Conservation (phyloP, 2,888 invertebrate genomes). For the Monochamus alternatus region DNA sequence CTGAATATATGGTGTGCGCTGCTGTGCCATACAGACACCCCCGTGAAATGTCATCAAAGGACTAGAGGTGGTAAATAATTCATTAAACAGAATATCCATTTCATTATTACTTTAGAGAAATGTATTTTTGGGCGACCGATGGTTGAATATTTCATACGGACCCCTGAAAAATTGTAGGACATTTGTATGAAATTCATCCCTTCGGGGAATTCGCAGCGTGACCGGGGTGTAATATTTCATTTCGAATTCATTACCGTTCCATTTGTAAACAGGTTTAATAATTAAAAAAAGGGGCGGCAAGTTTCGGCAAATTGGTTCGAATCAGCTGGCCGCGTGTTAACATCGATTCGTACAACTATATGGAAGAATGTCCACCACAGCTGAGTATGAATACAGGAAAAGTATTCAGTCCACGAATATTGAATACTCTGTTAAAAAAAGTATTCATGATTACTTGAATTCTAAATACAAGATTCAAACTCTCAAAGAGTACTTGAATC, state of each 20-base stretch:
- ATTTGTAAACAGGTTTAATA: slow-evolving; percentile 10
- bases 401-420: too few species aligned
- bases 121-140: not conserved
- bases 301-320: slow-evolving; percentile 6
- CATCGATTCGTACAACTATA: too few species aligned
- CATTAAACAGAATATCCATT: not conserved
- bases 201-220: not conserved
- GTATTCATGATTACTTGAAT: too few species aligned
- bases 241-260: slow-evolving; percentile 7
- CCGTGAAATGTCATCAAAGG: too few species aligned
- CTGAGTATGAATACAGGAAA: too few species aligned
- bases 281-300: slow-evolving; percentile 8
- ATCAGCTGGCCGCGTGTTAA: not conserved
- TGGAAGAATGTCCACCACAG: too few species aligned
- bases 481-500: too few species aligned
- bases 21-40: too few species aligned
- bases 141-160: not conserved
- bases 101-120: slow-evolving; percentile 10
- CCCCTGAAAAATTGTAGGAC: slow-evolving; percentile 7
- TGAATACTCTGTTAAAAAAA: too few species aligned
- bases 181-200: not conserved
- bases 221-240: slow-evolving; percentile 4
- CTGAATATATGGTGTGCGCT: too few species aligned
- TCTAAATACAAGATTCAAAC: too few species aligned
- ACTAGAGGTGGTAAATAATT: not conserved